These are phyloP conservation scores for Pardalotus punctatus DNA, from an alignment of 2,113 vertebrate genomes.

Conservation along the genomic window DNA sequence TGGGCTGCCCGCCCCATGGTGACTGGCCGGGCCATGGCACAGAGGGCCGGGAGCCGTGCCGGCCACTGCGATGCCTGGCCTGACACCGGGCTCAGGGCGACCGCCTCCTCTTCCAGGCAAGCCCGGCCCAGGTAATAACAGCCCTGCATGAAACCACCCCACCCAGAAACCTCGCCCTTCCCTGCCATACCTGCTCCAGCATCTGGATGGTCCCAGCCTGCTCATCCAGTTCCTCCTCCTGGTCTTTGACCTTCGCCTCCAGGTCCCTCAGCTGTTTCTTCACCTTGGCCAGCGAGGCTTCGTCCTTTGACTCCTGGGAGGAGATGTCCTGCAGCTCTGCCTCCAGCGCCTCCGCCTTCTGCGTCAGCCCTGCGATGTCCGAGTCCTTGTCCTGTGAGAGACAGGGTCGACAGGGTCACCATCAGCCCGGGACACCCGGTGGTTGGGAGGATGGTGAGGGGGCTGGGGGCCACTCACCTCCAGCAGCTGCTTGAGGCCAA, in stretches of 20 bases:
- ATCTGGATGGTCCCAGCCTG: slow-evolving; percentile 97
- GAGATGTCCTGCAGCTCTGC: slow-evolving; percentile 93
- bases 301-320: slow-evolving; percentile 94
- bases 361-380: slow-evolving; percentile 81
- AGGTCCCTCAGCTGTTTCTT: slow-evolving; percentile 92
- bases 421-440: rapidly evolving
- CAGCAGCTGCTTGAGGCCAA: slow-evolving; percentile 88
- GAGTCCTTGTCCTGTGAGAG: slow-evolving; percentile 87
- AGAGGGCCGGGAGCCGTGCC: neutral
- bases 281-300: slow-evolving; percentile 92
- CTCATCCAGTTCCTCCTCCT: slow-evolving; percentile 97
- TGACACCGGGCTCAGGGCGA: neutral
- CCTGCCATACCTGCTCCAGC: slow-evolving; percentile 88
- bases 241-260: slow-evolving; percentile 94
- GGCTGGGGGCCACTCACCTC: slow-evolving; percentile 71
- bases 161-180: slow-evolving; percentile 55
- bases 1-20: neutral
- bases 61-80: neutral
- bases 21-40: slow-evolving; percentile 31
- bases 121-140: slow-evolving; percentile 58
- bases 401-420: neutral
- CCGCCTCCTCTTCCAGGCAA: neutral
- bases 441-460: rapidly evolving
- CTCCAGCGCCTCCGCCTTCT: slow-evolving; percentile 89
- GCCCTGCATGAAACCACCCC: slow-evolving; percentile 52